Evolutionary conservation across 2,797 vertebrate genomes (phyloP).

Genomic region (Enteromius thamalakanensis): DNA sequence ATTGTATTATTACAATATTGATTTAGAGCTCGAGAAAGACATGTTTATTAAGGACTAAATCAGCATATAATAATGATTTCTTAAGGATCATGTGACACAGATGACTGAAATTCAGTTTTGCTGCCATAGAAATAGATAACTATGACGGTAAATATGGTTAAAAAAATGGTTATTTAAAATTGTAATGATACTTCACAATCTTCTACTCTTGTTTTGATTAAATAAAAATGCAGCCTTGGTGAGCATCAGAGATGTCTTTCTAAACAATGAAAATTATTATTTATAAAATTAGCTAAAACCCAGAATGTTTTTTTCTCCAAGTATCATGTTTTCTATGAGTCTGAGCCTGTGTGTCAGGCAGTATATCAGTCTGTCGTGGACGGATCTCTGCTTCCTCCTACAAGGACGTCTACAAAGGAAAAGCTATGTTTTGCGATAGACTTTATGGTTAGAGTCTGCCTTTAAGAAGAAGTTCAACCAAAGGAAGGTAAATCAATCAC

Average conservation of each 20-base stretch:
- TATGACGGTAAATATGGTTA: neutral
- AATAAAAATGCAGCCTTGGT: neutral
- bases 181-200: neutral
- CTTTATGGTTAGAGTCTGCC: constrained; percentile 45
- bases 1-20: too few relatives aligned
- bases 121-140: neutral
- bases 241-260: neutral
- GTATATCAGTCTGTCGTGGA: constrained; percentile 39
- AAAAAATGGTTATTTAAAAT: neutral
- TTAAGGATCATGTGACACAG: neutral
- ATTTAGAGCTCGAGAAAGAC: too few relatives aligned
- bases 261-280: neutral
- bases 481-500: constrained; percentile 52
- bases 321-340: neutral
- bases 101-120: neutral
- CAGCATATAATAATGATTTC: neutral
- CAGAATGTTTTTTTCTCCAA: neutral
- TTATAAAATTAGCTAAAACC: neutral
- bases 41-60: neutral
- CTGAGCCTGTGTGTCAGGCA: constrained; percentile 24
- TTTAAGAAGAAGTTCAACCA: constrained; percentile 29
- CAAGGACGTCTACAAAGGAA: constrained; percentile 42
- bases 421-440: constrained; percentile 46
- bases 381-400: constrained; percentile 43
- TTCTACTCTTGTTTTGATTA: neutral